Conservation (phyloP, 2,888 invertebrate genomes). For the Nemotelus nigrinus region DNA sequence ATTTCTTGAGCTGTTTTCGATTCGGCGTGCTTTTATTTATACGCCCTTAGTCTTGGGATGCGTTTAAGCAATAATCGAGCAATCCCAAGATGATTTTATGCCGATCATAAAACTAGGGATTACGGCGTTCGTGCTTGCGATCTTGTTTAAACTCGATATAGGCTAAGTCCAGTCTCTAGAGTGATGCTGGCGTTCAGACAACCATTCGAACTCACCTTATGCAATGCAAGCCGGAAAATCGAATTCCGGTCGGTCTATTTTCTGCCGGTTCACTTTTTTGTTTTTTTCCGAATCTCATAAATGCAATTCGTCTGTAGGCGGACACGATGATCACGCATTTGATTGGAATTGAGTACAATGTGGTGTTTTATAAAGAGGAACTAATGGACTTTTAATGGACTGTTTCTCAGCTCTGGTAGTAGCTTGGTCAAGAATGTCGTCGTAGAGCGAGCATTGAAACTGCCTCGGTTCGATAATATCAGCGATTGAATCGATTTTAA, state of each 20-base stretch:
- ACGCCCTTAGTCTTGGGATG: conserved; percentile 17
- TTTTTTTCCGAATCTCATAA: neutral
- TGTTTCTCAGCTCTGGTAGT: conserved; percentile 1
- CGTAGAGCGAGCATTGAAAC: neutral
- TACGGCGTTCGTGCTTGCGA: neutral
- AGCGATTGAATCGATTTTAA: conserved; percentile 4
- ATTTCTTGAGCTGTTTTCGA: conserved; percentile 4
- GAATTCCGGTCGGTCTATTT: conserved; percentile 25
- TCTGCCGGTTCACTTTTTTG: neutral
- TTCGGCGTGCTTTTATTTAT: conserved; percentile 1
- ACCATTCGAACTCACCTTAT: conserved; percentile 11
- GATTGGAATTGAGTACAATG: conserved; percentile 4
- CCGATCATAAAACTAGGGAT: conserved; percentile 16
- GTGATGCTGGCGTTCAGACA: neutral
- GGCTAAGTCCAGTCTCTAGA: neutral
- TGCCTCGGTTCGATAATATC: neutral
- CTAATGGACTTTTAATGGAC: conserved; percentile 42
- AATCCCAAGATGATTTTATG: neutral
- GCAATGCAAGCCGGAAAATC: conserved; percentile 24
- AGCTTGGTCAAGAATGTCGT: neutral
- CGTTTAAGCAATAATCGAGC: conserved; percentile 10
- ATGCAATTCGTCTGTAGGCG: conserved; percentile 32
- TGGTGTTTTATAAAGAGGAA: neutral
- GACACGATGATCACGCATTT: neutral
- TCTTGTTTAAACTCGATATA: too few species aligned